Percentiles rank a stretch among this genome's conserved stretches.
phyloP scores from a whole-genome alignment of 53 echinoderm and acorn worm species.

The Holothuria scabra region DNA sequence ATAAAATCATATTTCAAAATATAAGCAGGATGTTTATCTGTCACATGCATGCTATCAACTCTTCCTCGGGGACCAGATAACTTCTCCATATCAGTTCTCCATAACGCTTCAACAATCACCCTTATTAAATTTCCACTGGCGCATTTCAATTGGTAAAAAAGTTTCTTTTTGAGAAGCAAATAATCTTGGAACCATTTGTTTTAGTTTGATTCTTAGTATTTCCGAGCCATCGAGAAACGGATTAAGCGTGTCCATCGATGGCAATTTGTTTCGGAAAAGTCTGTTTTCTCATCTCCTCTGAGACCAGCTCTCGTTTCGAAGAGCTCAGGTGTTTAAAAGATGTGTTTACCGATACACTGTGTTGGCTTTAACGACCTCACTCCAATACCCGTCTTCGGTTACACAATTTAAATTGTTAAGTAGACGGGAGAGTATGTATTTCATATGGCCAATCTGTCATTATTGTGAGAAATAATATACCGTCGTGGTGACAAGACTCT shows the following conservation, averaged over 20 bases:
- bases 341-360: slow-evolving; percentile 44
- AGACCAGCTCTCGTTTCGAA: slow-evolving; percentile 20
- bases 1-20: slow-evolving; percentile 38
- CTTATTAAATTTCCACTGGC: slow-evolving; percentile 47
- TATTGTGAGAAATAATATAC: slow-evolving; percentile 26
- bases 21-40: slow-evolving; percentile 16
- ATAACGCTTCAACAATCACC: slow-evolving; percentile 39
- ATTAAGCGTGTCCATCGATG: slow-evolving; percentile 42
- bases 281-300: slow-evolving; percentile 17
- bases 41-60: not conserved
- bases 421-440: slow-evolving; percentile 33
- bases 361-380: slow-evolving; percentile 35
- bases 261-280: slow-evolving; percentile 28
- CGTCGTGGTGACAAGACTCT: slow-evolving; percentile 19
- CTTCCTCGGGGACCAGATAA: not conserved
- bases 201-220: slow-evolving; percentile 28
- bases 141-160: slow-evolving; percentile 49
- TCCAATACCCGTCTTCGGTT: slow-evolving; percentile 9
- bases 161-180: slow-evolving; percentile 36
- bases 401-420: slow-evolving; percentile 47
- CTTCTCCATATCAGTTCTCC: slow-evolving; percentile 21
- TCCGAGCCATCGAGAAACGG: slow-evolving; percentile 34
- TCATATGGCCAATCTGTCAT: slow-evolving; percentile 42
- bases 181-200: slow-evolving; percentile 47
- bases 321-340: slow-evolving; percentile 44